Evolutionary conservation across 1,140 invertebrate species (phyloP), one percentile per base, ranked within the genome.

Genomic region (Drosophila kurseongensis): DNA sequence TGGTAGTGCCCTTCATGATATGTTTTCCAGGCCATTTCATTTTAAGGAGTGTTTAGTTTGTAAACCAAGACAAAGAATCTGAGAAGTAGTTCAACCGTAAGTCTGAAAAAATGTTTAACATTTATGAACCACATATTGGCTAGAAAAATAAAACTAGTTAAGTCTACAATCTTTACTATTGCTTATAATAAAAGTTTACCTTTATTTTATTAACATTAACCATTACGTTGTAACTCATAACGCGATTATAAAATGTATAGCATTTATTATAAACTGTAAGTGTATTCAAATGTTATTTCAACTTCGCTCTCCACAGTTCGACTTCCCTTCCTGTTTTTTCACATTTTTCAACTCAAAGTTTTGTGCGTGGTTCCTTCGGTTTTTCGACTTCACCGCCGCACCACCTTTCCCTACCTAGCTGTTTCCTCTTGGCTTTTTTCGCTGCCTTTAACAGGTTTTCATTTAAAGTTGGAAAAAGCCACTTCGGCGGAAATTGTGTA

Each of bases 391-490:
- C 9, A 12, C 14, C 7, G 5, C 60, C 59, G 6, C 14, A n/a
- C n/a, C 40, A 36, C 58, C 36, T 51, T 35, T 45, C 47, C 44
- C 54, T 13, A 16, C 18, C 47, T 5, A 40, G 7, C 55, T 38
- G 68, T 23, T 78, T 72, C 66, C 48, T 68, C 32, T 68, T 48
- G 36, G 32, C 42, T 23, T 80, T 65, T 61, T 74, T 38, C 29
- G 23, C 41, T 59, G 78, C 61, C 75, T 61, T 82, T 86, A 86
- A 86, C 82, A 79, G 82, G 82, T 86, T 86, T 88, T 86, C 79
- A 79, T 75, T 83, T 88, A 78, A 86, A 86, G 83, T 86, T 88
- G 66, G 83, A 63, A 86, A 88, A 85, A 86, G 79, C 82, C 83
- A 86, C 83, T 88, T 72, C 57, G 79, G 82, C 83, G 83, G 83